Percentiles rank a stretch among this genome's conserved stretches.
phyloP scores from a whole-genome alignment of 2,888 invertebrate genomes.

The Hoplodrina ambigua region DNA sequence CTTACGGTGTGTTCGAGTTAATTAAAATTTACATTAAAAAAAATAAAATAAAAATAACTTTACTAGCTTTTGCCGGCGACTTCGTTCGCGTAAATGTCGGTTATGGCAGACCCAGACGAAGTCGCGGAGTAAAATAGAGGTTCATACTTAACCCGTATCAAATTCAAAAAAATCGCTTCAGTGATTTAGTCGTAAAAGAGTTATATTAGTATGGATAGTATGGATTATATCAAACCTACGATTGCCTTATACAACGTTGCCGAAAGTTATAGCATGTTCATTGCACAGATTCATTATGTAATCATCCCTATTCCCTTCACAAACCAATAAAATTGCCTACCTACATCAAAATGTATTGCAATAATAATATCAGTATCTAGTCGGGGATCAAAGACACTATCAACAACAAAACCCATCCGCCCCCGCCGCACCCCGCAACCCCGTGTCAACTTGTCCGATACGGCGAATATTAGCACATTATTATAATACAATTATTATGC shows the following conservation, averaged over 20 bases:
- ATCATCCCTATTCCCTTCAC: neutral
- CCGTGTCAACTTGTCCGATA: conserved; percentile 47
- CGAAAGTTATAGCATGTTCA: neutral
- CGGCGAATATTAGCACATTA: conserved; percentile 52
- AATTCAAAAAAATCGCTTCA: no score
- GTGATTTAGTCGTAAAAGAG: no score
- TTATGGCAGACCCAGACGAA: no score
- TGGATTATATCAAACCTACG: no score
- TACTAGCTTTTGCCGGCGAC: no score
- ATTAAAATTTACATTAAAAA: no score
- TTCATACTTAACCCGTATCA: no score
- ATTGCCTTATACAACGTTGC: neutral
- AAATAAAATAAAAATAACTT: no score
- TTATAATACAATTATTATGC: conserved; percentile 71
- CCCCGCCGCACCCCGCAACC: neutral
- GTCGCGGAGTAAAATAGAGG: no score
- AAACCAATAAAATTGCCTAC: conserved; percentile 5
- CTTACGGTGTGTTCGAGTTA: no score
- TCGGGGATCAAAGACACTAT: conserved; percentile 19
- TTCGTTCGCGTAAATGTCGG: no score
- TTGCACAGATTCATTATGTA: neutral
- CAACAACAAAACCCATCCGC: conserved; percentile 12
- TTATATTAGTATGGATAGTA: no score
- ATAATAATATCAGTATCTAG: conserved; percentile 12
- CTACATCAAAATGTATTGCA: neutral